Evolutionary conservation across 2,888 invertebrate genomes (phyloP).

Genomic region (Phortica okadai): DNA sequence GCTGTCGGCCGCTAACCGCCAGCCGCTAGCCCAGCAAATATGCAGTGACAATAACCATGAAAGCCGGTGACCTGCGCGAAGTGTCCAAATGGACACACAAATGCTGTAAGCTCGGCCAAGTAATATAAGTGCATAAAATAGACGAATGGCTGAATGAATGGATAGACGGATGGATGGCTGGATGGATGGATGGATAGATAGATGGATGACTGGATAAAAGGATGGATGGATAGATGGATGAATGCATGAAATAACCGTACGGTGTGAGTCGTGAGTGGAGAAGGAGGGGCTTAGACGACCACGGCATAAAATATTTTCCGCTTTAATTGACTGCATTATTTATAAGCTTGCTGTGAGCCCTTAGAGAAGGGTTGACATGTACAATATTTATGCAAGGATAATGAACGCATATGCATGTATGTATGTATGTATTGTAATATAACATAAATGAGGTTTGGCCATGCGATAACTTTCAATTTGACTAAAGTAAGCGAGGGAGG

Average conservation of each 20-base stretch:
- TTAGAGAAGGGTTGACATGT: neutral
- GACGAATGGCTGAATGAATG: constrained; percentile 6
- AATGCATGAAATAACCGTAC: neutral
- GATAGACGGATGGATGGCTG: neutral
- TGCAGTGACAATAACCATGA: constrained; percentile 11
- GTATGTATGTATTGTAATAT: neutral
- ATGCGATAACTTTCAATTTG: neutral
- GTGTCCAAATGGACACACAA: neutral
- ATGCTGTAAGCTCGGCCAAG: neutral
- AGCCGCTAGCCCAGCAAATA: neutral
- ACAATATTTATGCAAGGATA: constrained; percentile 22
- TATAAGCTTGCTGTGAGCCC: constrained; percentile 44
- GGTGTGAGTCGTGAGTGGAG: too few relatives aligned
- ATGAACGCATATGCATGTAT: constrained; percentile 16
- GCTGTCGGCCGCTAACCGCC: neutral
- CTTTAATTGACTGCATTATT: constrained; percentile 65
- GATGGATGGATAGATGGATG: neutral
- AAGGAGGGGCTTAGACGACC: constrained; percentile 23
- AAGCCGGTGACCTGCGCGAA: neutral
- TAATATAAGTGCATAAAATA: too few relatives aligned
- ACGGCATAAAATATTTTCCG: constrained; percentile 53
- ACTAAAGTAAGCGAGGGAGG: constrained; percentile 10
- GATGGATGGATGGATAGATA: neutral
- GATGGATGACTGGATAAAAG: neutral
- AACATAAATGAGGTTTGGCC: too few relatives aligned